Evolutionary conservation across 2,797 vertebrate genomes (phyloP).

Genomic region (Picus viridis): DNA sequence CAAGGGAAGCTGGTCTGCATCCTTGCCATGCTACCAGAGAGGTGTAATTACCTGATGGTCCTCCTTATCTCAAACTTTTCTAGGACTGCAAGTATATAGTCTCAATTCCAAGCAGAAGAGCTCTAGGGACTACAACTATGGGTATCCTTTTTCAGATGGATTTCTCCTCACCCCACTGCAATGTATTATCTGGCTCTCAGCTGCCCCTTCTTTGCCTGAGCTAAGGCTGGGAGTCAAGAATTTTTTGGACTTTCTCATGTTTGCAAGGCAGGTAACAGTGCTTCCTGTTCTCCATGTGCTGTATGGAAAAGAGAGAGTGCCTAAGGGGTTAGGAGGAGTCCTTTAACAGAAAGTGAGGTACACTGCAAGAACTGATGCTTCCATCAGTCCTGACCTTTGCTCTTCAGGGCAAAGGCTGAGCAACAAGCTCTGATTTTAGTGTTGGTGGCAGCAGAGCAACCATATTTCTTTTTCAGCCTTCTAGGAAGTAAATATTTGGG

Average conservation of each 20-base stretch:
- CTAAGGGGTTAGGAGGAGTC: neutral
- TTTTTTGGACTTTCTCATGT: neutral
- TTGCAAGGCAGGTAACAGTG: neutral
- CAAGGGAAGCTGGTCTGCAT: neutral
- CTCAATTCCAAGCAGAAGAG: too few relatives aligned
- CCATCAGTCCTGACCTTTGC: neutral
- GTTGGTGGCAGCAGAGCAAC: neutral
- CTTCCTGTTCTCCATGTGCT: neutral
- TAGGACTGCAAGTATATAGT: too few relatives aligned
- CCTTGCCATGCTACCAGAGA: rapidly evolving
- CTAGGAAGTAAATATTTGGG: neutral
- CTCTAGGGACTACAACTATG: too few relatives aligned
- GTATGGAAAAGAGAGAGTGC: neutral
- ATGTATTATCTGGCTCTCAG: rapidly evolving
- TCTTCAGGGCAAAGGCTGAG: neutral
- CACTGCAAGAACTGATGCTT: neutral
- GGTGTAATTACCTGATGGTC: too few relatives aligned
- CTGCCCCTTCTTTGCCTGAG: neutral
- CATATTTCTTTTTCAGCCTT: neutral
- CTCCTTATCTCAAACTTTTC: too few relatives aligned
- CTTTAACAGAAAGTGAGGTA: neutral
- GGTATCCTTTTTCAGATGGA: neutral
- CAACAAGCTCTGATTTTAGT: neutral
- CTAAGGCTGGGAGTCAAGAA: neutral
- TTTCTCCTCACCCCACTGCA: neutral